Evolutionary conservation across 2,888 invertebrate species (phyloP).

Genomic region (Chymomyza amoena): DNA sequence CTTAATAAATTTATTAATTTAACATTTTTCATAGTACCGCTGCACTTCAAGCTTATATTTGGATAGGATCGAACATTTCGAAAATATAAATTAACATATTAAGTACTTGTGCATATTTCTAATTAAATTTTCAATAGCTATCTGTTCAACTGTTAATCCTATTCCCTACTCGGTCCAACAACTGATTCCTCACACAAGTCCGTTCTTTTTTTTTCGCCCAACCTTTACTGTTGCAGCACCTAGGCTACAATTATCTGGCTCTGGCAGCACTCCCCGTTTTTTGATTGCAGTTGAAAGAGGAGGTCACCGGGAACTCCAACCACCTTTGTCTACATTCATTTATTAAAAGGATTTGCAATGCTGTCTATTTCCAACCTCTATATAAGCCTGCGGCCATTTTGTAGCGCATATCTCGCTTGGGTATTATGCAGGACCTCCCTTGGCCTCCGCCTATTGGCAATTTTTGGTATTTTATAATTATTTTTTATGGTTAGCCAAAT

Average conservation of each 20-base stretch:
- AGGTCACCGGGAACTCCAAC: not conserved
- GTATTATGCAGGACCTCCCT: not conserved
- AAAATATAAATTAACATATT: too few relatives aligned
- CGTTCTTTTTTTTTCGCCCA: not conserved
- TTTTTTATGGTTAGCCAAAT: slow-evolving; percentile 59
- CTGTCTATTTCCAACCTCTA: not conserved
- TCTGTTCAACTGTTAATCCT: not conserved
- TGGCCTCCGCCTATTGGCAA: slow-evolving; percentile 16
- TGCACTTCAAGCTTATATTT: too few relatives aligned
- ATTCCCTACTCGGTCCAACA: not conserved
- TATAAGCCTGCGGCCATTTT: not conserved
- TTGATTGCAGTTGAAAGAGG: not conserved
- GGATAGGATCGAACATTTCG: too few relatives aligned
- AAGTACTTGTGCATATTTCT: not conserved
- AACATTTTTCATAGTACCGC: too few relatives aligned
- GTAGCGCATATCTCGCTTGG: not conserved
- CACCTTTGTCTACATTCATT: slow-evolving; percentile 36
- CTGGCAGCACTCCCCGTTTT: not conserved
- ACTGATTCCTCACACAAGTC: not conserved
- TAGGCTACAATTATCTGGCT: not conserved
- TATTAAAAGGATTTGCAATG: slow-evolving; percentile 32
- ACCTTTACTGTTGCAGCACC: not conserved
- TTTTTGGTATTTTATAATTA: slow-evolving; percentile 54
- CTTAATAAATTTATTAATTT: too few relatives aligned
- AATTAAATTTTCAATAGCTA: not conserved